phyloP scores from a whole-genome alignment of 2,113 vertebrate species.

The Oreochromis tanganicae region DNA sequence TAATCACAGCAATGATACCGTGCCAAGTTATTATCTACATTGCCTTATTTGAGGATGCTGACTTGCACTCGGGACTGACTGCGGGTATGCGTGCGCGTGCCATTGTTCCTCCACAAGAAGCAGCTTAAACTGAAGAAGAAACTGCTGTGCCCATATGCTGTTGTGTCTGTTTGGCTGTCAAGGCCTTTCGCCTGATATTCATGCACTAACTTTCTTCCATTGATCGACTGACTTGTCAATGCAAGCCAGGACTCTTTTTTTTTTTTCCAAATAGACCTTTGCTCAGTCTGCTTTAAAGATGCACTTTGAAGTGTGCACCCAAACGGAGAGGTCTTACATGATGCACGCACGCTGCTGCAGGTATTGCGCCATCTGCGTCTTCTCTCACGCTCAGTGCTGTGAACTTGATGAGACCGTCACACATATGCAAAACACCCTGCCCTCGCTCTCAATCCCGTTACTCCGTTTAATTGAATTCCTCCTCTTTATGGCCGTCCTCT shows the following conservation, averaged over 20 bases:
- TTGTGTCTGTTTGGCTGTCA: background rate
- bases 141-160: background rate
- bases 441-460: background rate
- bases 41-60: constrained; percentile 39
- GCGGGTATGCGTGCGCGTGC: background rate
- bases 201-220: background rate
- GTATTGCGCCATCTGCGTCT: background rate
- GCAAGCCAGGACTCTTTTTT: background rate
- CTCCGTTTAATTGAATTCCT: constrained; percentile 49
- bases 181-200: background rate
- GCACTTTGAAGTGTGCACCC: background rate
- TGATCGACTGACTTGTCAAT: background rate
- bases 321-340: background rate
- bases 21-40: constrained; percentile 42
- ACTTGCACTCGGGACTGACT: background rate
- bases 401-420: constrained; percentile 40
- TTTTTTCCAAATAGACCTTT: background rate
- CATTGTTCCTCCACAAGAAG: background rate
- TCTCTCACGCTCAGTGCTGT: background rate
- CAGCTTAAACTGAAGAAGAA: background rate
- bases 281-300: background rate
- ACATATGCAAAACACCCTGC: background rate
- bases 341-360: background rate
- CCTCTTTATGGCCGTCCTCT: constrained; percentile 10
- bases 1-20: constrained; percentile 49